Evolutionary conservation across 2,113 vertebrate species (phyloP), one percentile per base, ranked within the genome.

Genomic region (Pterocles orientalis): DNA sequence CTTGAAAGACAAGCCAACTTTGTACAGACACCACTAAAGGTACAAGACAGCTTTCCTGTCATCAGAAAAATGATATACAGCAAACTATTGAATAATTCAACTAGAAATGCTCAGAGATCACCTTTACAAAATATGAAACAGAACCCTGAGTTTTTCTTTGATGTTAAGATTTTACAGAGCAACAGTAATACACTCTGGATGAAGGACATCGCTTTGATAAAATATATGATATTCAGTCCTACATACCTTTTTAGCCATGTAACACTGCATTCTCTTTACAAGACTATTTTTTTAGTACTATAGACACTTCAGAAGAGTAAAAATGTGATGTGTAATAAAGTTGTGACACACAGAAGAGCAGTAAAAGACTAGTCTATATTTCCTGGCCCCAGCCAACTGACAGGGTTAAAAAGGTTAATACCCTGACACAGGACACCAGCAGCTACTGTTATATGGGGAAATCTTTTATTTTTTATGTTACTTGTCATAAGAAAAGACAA

Each of bases 401-500:
- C 88, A 95, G 70, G 96, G 96, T 96, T 96, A 96, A 94, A 96
- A 94, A 96, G 95, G 95, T 97, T 95, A 97, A 96, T 96, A 94
- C 95, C 88, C 92, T 95, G 95, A 95, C 95, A 96, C 91, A 94
- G 92, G 95, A 97, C 94, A 96, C 92, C 95, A 95, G 91, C 3
- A 0, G 91, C 96, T 97, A 96, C 94, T 94, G 95, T 94, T 96
- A 95, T 93, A 80, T 94, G 84, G 88, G 92, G 70, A 96, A 85
- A 88, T 91, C 66, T 95, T 95, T 95, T 94, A 79, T 68, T 91
- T 92, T 95, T 97, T 89, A 94, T 89, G 84, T 85, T 95, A 51
- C 83, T 84, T 91, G 86, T 95, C 92, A 65, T 88, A 95, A 69
- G 81, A 65, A 91, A 90, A 89, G 23, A 66, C 45, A 80, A 71